phyloP scores from a whole-genome alignment of 2,113 vertebrate species.

The Calcarius ornatus region DNA sequence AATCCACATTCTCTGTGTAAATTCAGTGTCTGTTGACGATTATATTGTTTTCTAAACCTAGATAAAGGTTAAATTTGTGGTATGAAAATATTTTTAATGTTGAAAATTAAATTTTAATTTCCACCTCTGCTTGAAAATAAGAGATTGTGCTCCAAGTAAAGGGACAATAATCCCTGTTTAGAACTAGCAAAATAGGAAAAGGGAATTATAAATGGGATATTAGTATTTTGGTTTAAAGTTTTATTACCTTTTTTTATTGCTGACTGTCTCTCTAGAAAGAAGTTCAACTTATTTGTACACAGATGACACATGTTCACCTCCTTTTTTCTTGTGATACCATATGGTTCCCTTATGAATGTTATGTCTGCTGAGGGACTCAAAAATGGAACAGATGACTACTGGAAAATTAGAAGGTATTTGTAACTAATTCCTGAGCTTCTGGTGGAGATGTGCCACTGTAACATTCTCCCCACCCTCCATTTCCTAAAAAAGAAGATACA shows the following conservation, averaged over 20 bases:
- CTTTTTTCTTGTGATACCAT: background rate
- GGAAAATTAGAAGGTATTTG: background rate
- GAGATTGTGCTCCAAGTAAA: background rate
- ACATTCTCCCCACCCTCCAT: background rate
- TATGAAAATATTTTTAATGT: background rate
- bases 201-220: background rate
- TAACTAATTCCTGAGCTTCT: background rate
- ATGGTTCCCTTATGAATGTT: background rate
- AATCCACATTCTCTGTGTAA: fast-evolving
- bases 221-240: background rate
- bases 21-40: background rate
- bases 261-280: background rate
- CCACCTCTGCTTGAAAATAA: background rate
- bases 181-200: background rate
- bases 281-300: background rate
- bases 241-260: background rate
- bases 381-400: background rate
- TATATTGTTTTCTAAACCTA: background rate
- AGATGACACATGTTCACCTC: background rate
- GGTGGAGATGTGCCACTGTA: background rate
- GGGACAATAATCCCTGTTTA: background rate
- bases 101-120: background rate
- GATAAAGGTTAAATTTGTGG: background rate
- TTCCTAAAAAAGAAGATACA: background rate
- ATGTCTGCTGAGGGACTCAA: background rate